Evolutionary conservation across 92 coral and sea anemone species (phyloP).

Genomic region (Phenganax subtilis): DNA sequence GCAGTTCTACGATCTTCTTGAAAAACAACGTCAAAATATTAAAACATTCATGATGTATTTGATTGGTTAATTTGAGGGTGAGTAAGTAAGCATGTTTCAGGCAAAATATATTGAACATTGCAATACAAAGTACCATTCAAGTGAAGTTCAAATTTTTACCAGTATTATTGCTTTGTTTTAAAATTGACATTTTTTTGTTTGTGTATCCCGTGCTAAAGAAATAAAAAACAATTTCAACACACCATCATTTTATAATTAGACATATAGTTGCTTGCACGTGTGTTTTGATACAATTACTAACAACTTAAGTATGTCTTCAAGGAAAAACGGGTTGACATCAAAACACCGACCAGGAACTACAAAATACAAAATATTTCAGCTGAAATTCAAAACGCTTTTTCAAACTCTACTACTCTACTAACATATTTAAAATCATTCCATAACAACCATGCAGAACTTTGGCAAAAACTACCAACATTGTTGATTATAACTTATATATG

Average conservation of each 20-base stretch:
- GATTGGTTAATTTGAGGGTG: neutral
- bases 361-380: neutral
- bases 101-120: neutral
- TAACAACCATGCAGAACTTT: neutral
- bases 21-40: neutral
- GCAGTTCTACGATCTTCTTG: conserved; percentile 25
- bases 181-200: conserved; percentile 41
- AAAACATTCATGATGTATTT: neutral
- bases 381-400: no score
- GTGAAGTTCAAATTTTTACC: neutral
- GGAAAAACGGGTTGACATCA: conserved; percentile 70
- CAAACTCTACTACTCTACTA: no score
- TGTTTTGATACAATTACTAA: conserved; percentile 40
- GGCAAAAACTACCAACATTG: conserved; percentile 6
- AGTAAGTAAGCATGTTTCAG: neutral
- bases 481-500: neutral
- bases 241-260: neutral
- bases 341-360: conserved; percentile 93
- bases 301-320: conserved; percentile 86
- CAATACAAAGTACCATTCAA: no score
- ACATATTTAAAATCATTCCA: no score
- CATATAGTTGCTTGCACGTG: no score
- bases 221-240: neutral
- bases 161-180: conserved; percentile 18
- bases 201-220: conserved; percentile 30